Percentiles rank a stretch among this genome's conserved stretches.
These are phyloP conservation scores for Rotaria magnacalcarata DNA, from an alignment of 2,888 invertebrate species.

Conservation along the genomic window DNA sequence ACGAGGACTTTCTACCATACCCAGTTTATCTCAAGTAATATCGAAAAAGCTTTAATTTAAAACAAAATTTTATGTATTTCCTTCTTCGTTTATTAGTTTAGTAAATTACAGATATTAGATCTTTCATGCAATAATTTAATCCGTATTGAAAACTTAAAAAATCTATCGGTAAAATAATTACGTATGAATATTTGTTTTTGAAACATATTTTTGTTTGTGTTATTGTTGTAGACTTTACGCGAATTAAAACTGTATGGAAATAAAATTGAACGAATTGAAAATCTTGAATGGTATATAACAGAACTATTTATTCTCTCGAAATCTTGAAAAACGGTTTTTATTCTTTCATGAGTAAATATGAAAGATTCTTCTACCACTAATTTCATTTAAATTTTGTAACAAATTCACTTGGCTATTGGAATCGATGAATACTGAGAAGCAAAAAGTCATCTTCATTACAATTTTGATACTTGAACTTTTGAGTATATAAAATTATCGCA, in stretches of 20 bases:
- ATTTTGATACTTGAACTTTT: too few relatives aligned
- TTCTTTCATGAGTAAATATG: too few relatives aligned
- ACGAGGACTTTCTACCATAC: background rate
- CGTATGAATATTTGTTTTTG: background rate
- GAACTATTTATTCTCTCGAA: too few relatives aligned
- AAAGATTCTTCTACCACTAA: too few relatives aligned
- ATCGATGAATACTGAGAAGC: too few relatives aligned
- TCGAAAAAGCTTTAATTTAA: background rate
- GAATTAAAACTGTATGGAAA: conserved; percentile 32
- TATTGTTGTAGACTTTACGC: background rate
- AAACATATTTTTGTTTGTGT: background rate
- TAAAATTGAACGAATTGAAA: background rate
- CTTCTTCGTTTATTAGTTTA: conserved; percentile 50
- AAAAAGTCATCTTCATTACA: too few relatives aligned
- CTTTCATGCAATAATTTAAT: conserved; percentile 64
- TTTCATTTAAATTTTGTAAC: too few relatives aligned
- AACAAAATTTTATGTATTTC: background rate
- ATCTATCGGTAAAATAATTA: background rate
- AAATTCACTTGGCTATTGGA: too few relatives aligned
- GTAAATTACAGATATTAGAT: conserved; percentile 59
- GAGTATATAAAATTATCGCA: too few relatives aligned
- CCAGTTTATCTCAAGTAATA: background rate
- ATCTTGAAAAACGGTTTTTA: too few relatives aligned
- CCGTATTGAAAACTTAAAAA: conserved; percentile 62
- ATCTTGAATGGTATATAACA: background rate